Evolutionary conservation across 2,888 invertebrate species (phyloP).

Genomic region (Petrophora chlorosata): DNA sequence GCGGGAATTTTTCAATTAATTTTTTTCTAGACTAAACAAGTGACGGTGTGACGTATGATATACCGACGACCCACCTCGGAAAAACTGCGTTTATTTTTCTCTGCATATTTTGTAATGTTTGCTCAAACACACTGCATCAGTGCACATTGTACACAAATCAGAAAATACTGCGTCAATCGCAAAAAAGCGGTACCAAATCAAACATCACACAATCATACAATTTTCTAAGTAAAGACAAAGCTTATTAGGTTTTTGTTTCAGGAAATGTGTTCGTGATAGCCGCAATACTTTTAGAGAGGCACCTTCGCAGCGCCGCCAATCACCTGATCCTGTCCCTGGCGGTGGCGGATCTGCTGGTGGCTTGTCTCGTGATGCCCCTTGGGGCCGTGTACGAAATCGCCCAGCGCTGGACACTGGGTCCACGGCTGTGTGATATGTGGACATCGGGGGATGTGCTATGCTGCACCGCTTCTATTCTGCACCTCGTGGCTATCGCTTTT

Average conservation of each 20-base stretch:
- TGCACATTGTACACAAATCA: no score
- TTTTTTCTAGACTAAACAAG: conserved; percentile 20
- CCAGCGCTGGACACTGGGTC: conserved; percentile 92
- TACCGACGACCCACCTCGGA: background rate
- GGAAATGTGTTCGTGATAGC: conserved; percentile 98
- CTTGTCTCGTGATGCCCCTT: conserved; percentile 91
- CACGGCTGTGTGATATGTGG: conserved; percentile 97
- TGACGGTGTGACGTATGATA: background rate
- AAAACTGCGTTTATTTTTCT: background rate
- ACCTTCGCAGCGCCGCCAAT: conserved; percentile 94
- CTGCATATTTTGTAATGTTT: background rate
- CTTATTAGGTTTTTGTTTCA: conserved; percentile 56
- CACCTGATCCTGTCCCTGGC: conserved; percentile 95
- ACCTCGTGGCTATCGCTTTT: conserved; percentile 91
- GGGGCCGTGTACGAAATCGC: conserved; percentile 91
- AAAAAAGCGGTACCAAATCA: no score
- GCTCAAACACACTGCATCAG: no score
- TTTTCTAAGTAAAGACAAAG: background rate
- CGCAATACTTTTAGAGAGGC: conserved; percentile 93
- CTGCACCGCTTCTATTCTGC: conserved; percentile 92
- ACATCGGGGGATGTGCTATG: conserved; percentile 96
- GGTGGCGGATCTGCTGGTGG: conserved; percentile 95
- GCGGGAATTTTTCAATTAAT: conserved; percentile 22
- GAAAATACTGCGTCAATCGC: no score
- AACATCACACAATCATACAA: background rate